These are phyloP conservation scores for Thelohanellus kitauei DNA, from an alignment of 30 jellyfish, hydroid and myxozoan species.

Conservation along the genomic window DNA sequence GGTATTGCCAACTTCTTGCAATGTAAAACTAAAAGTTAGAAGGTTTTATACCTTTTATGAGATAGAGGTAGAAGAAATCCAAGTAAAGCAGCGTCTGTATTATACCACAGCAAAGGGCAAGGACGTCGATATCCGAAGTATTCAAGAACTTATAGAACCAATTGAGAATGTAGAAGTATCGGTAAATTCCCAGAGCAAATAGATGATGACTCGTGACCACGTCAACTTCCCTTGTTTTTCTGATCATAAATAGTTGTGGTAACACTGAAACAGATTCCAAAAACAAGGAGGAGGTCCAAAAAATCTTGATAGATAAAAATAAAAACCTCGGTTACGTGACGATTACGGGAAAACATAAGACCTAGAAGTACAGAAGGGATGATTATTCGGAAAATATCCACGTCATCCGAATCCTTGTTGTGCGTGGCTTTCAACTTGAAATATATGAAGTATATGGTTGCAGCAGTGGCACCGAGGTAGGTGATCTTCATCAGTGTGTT, in stretches of 20 bases:
- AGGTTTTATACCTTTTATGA: slow-evolving; percentile 47
- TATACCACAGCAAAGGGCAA: slow-evolving; percentile 89
- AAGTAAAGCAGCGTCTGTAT: slow-evolving; percentile 70
- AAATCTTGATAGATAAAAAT: slow-evolving; percentile 12
- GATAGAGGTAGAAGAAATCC: slow-evolving; percentile 71
- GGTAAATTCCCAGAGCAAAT: slow-evolving; percentile 76
- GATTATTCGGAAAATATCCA: too few relatives aligned
- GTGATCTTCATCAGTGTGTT: slow-evolving; percentile 40
- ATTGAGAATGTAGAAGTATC: slow-evolving; percentile 50
- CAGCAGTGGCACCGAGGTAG: slow-evolving; percentile 17
- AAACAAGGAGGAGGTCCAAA: slow-evolving; percentile 80
- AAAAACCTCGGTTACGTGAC: too few relatives aligned
- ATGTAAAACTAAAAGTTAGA: background rate
- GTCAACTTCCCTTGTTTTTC: slow-evolving; percentile 90
- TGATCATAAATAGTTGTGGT: slow-evolving; percentile 79
- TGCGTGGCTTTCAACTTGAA: slow-evolving; percentile 53
- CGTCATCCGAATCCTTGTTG: slow-evolving; percentile 2
- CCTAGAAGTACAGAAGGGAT: background rate
- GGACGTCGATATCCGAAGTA: slow-evolving; percentile 60
- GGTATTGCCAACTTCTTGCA: background rate
- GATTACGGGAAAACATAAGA: background rate
- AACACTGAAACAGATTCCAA: slow-evolving; percentile 86
- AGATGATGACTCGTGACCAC: slow-evolving; percentile 71
- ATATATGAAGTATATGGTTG: slow-evolving; percentile 31
- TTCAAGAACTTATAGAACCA: slow-evolving; percentile 62